Evolutionary conservation across 2,888 invertebrate species (phyloP).

Genomic region (Conistra vaccinii): DNA sequence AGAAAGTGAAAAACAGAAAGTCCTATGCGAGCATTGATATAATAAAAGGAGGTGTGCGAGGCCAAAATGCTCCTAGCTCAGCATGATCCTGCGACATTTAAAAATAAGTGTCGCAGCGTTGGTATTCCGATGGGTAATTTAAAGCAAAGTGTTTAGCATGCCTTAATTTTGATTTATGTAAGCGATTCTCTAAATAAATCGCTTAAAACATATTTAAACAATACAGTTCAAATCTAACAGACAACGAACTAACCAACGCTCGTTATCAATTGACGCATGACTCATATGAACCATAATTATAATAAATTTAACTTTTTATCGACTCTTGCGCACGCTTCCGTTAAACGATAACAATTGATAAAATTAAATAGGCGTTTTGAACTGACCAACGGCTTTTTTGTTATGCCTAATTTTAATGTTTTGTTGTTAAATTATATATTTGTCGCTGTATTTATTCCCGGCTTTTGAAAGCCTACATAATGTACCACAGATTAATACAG

Average conservation of each 20-base stretch:
- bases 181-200: no score
- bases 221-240: conserved; percentile 19
- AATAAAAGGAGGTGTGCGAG: no score
- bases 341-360: conserved; percentile 51
- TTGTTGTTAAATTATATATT: background rate
- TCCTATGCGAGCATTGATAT: no score
- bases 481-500: no score
- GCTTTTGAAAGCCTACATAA: background rate
- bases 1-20: no score
- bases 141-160: no score
- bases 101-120: no score
- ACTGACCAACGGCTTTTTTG: conserved; percentile 23
- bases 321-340: conserved; percentile 54
- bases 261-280: conserved; percentile 54
- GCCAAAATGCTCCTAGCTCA: no score
- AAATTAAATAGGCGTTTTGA: conserved; percentile 14
- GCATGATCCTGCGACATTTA: no score
- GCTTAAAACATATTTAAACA: no score
- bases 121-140: no score
- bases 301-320: conserved; percentile 58
- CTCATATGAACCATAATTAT: conserved; percentile 46
- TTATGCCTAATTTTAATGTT: background rate
- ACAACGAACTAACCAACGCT: background rate
- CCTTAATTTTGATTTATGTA: no score
- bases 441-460: background rate